Conservation (phyloP, 2,113 vertebrate species). For the Otis tarda region DNA sequence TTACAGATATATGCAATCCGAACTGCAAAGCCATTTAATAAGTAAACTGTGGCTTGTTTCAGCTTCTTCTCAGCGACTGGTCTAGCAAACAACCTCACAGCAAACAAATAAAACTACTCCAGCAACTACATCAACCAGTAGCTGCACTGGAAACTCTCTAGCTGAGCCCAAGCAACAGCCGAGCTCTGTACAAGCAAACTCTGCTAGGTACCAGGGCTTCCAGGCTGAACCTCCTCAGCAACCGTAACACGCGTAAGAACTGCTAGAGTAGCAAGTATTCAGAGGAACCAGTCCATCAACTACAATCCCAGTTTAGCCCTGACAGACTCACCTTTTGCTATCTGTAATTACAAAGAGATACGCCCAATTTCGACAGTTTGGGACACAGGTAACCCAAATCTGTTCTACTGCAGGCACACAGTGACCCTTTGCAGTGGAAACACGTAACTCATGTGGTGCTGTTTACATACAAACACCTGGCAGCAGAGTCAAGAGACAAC, state of each 20-base stretch:
- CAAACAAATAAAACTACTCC: not conserved
- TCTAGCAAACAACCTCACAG: not conserved
- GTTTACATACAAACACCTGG: not conserved
- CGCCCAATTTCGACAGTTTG: not conserved
- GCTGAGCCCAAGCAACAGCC: not conserved
- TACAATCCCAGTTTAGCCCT: not conserved
- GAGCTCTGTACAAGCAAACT: not conserved
- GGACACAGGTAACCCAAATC: rapidly evolving
- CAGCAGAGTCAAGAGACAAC: not conserved
- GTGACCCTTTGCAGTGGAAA: not conserved
- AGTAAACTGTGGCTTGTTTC: not conserved
- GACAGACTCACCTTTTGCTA: not conserved
- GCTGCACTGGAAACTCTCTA: not conserved
- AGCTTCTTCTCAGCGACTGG: not conserved
- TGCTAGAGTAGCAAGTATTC: not conserved
- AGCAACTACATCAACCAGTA: not conserved
- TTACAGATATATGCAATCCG: not conserved
- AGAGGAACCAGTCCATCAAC: not conserved
- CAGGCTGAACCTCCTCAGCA: not conserved
- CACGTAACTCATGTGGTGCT: rapidly evolving
- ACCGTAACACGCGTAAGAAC: rapidly evolving
- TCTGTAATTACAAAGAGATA: not conserved
- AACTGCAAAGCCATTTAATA: not conserved
- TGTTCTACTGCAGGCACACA: not conserved
- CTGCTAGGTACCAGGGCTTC: not conserved